phyloP scores from a whole-genome alignment of 2,888 invertebrate genomes.

The Ichneumon xanthorius region DNA sequence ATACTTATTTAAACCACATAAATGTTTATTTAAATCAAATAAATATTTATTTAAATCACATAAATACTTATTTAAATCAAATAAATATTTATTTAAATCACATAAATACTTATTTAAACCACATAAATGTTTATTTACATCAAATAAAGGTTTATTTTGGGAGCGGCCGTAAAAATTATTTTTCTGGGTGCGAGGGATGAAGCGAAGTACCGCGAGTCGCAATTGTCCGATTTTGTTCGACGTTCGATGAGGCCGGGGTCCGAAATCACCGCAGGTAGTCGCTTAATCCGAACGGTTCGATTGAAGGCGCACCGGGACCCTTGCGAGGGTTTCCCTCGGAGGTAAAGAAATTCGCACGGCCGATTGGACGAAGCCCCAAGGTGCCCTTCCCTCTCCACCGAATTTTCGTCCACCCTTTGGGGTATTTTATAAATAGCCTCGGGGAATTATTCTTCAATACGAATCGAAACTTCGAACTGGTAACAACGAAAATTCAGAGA shows the following conservation, averaged over 20 bases:
- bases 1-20: too few species aligned
- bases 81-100: too few species aligned
- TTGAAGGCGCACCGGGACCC: constrained; percentile 15
- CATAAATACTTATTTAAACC: too few species aligned
- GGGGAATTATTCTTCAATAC: constrained; percentile 38
- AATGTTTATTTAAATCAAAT: too few species aligned
- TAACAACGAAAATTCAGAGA: constrained; percentile 4
- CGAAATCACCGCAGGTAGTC: constrained; percentile 62
- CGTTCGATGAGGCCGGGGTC: constrained; percentile 28
- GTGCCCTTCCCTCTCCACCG: constrained; percentile 19
- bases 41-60: too few species aligned
- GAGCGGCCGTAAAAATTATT: too few species aligned
- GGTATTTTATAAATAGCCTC: not conserved
- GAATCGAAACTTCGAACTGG: constrained; percentile 30
- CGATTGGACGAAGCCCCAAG: constrained; percentile 36
- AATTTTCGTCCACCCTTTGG: constrained; percentile 3
- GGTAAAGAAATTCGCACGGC: constrained; percentile 30
- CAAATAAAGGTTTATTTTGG: too few species aligned
- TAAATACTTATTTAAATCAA: too few species aligned
- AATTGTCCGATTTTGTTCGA: constrained; percentile 40
- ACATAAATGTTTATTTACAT: too few species aligned
- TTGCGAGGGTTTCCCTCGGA: not conserved
- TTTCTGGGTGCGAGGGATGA: not conserved
- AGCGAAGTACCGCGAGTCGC: constrained; percentile 32
- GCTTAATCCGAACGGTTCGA: constrained; percentile 36